Conservation (phyloP, 2,888 invertebrate genomes). For the Poecilobothrus nobilitatus region DNA sequence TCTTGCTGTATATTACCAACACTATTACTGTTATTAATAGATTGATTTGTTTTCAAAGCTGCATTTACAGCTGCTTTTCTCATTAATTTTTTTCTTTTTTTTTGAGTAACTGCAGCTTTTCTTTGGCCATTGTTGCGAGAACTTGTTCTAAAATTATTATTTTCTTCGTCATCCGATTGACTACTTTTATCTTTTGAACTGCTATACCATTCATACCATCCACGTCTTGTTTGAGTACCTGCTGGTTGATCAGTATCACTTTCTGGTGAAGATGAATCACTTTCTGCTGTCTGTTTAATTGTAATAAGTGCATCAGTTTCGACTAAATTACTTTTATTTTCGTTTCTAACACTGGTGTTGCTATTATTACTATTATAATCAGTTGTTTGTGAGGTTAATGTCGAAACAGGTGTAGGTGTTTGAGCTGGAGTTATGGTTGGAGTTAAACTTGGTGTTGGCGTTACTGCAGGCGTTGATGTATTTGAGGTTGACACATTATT, state of each 20-base stretch:
- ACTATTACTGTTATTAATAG: not conserved
- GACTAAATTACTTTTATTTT: not conserved
- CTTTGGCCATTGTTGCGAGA: conserved; percentile 27
- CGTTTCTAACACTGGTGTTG: not conserved
- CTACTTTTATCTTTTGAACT: conserved; percentile 53
- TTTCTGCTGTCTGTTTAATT: conserved; percentile 37
- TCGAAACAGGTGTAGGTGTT: conserved; percentile 22
- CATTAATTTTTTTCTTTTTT: conserved; percentile 43
- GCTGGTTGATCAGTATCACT: conserved; percentile 47
- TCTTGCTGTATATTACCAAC: not conserved
- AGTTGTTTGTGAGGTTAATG: conserved; percentile 7
- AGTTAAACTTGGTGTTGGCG: conserved; percentile 20
- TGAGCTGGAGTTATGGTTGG: conserved; percentile 18
- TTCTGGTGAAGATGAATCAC: conserved; percentile 30
- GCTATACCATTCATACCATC: conserved; percentile 66
- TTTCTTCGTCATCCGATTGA: conserved; percentile 53
- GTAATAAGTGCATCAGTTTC: not conserved
- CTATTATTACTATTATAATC: not conserved
- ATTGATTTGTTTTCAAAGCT: conserved; percentile 14
- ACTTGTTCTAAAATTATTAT: conserved; percentile 39
- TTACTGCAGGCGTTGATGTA: conserved; percentile 22
- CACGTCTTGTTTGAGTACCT: conserved; percentile 58
- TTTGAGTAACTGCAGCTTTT: conserved; percentile 31
- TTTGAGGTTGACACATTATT: conserved; percentile 23
- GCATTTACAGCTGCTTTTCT: conserved; percentile 40